Evolutionary conservation across 2,888 invertebrate genomes (phyloP), one percentile per base, ranked within the genome.

Genomic region (Dolichomitus sp.): DNA sequence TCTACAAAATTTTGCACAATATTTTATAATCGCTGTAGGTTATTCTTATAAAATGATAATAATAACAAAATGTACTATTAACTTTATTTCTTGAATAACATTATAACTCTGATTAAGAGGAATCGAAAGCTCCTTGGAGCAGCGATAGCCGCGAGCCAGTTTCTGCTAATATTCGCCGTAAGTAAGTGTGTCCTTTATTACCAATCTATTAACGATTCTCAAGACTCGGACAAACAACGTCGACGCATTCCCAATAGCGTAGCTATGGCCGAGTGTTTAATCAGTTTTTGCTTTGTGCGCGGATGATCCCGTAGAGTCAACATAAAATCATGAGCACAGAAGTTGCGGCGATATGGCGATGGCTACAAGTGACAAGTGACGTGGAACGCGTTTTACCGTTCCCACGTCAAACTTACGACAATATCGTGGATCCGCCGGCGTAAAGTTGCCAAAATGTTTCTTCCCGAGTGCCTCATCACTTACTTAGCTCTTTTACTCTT

Each of bases 371-470:
- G 80, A 72, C 69, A 84, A 81, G 81, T 86, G 86, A 87, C 87
- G 87, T 87, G 87, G 87, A 86, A 86, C 78, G 73, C 50, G 73
- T 77, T 76, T 78, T 54, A 30, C 33, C 33, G 37, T 57, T 79
- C 48, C 65, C 69, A 63, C 57, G 45, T 69, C 37, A 57, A 72
- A 61, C 48, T 59, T 40, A 27, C 65, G 76, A 23, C 30, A 54
- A 68, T 48, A 72, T 59, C 23, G 37, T 23, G 45, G 63, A 73
- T 54, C 12, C 17, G 61, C 63, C 45, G 61, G 14, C 54, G 19
- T 76, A 52, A 27, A 12, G 9, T 23, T 69, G 30, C 1, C 27
- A 87, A 72, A 52, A 88, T 87, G 87, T 83, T 87, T 57, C 61
- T 74, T 23, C 59, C 80, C 50, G 84, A 85, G 59, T 73, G 65